Evolutionary conservation across 2,113 vertebrate species (phyloP).

Genomic region (Pongo abelii): DNA sequence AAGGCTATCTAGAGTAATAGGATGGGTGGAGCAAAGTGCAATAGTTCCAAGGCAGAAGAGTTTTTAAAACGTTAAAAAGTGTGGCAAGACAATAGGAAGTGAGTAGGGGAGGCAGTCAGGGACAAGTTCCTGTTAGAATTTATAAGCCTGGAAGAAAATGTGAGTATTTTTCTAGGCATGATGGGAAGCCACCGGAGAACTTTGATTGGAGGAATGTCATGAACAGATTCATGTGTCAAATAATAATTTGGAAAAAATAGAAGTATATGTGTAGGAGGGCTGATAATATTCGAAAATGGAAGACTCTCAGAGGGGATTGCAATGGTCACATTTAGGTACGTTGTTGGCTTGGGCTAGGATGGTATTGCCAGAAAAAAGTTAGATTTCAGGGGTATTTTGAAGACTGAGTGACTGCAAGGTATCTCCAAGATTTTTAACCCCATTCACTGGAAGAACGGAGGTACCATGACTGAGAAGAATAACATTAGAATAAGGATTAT

Average conservation of each 20-base stretch:
- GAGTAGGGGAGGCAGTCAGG: neutral
- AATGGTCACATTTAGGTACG: neutral
- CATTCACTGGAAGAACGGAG: neutral
- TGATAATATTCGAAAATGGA: neutral
- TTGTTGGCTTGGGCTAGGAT: neutral
- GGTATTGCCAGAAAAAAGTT: neutral
- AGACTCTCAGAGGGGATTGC: neutral
- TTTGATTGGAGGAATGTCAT: neutral
- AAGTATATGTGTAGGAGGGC: neutral
- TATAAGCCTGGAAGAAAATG: neutral
- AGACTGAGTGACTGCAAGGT: neutral
- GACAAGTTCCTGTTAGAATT: neutral
- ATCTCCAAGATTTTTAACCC: neutral
- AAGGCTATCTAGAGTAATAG: neutral
- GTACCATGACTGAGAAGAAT: neutral
- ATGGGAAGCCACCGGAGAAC: neutral
- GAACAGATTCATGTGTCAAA: neutral
- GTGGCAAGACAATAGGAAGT: neutral
- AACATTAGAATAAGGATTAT: neutral
- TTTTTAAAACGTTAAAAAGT: neutral
- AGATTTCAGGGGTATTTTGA: neutral
- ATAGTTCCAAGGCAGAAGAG: rapidly evolving
- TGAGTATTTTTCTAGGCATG: neutral
- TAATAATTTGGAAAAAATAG: neutral
- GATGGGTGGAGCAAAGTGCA: rapidly evolving